phyloP scores from a whole-genome alignment of 2,797 vertebrate genomes.

The Holocentrus rufus region DNA sequence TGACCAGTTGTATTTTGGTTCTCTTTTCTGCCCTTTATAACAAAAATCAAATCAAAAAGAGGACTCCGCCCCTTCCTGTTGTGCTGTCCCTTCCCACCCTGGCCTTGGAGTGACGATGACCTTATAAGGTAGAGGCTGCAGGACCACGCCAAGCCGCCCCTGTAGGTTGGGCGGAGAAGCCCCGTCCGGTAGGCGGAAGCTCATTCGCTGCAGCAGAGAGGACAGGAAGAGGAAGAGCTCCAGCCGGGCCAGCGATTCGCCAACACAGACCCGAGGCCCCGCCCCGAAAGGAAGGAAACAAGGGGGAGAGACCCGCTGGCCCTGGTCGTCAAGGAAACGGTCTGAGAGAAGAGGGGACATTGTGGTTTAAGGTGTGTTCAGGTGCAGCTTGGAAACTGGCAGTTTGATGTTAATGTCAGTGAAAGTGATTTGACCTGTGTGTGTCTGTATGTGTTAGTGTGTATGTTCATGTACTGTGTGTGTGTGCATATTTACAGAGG shows the following conservation, averaged over 20 bases:
- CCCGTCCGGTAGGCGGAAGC: slow-evolving; percentile 68
- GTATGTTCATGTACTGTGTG: no score
- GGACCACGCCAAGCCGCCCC: slow-evolving; percentile 80
- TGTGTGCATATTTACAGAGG: no score
- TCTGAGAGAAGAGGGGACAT: slow-evolving; percentile 55
- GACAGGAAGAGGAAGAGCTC: slow-evolving; percentile 84
- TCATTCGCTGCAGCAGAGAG: slow-evolving; percentile 82
- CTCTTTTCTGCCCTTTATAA: no score
- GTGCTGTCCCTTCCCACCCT: slow-evolving; percentile 50
- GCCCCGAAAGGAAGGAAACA: slow-evolving; percentile 84
- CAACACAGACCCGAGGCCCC: slow-evolving; percentile 83
- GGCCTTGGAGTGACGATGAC: slow-evolving; percentile 62
- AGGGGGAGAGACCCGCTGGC: slow-evolving; percentile 67
- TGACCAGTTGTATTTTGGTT: no score
- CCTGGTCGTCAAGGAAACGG: slow-evolving; percentile 79
- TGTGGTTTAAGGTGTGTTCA: background rate
- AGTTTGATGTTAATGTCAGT: background rate
- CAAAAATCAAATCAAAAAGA: no score
- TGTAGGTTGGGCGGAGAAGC: slow-evolving; percentile 76
- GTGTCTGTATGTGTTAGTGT: background rate
- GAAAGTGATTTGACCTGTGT: background rate
- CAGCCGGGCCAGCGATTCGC: slow-evolving; percentile 81
- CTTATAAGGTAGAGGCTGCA: slow-evolving; percentile 79
- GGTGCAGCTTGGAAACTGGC: background rate
- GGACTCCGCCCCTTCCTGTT: background rate